A percentile compares a stretch with the other conserved stretches of the same genome.
Evolutionary conservation across 2,113 vertebrate genomes (phyloP).

Genomic region (Tinamus guttatus): DNA sequence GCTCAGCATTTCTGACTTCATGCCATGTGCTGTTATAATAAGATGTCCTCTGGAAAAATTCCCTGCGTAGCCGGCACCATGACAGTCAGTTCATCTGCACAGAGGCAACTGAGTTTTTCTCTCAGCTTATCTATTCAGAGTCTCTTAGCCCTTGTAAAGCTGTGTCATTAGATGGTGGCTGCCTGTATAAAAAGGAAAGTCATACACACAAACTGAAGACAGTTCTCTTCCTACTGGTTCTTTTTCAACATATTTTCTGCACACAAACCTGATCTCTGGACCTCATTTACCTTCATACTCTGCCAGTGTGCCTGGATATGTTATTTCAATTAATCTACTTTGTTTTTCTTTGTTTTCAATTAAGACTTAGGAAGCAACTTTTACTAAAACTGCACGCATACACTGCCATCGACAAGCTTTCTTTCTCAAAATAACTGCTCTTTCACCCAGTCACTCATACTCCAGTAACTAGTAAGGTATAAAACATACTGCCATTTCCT

Average conservation of each 20-base stretch:
- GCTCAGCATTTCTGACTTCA: conserved; percentile 55
- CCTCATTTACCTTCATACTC: not conserved
- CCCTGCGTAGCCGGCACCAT: not conserved
- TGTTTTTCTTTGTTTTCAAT: not conserved
- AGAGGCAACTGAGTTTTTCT: conserved; percentile 54
- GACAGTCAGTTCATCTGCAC: not conserved
- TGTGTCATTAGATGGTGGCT: not conserved
- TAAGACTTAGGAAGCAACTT: not conserved
- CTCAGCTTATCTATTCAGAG: conserved; percentile 31
- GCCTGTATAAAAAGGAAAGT: not conserved
- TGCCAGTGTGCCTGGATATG: not conserved
- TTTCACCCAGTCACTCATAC: not conserved
- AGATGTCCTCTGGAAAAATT: conserved; percentile 67
- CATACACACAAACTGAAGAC: not conserved
- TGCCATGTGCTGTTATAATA: conserved; percentile 61
- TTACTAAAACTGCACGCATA: not conserved
- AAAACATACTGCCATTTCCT: not conserved
- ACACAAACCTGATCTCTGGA: not conserved
- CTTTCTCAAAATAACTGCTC: not conserved
- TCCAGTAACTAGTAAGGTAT: not conserved
- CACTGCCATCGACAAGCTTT: not conserved
- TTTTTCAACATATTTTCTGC: not conserved
- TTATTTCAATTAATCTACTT: not conserved
- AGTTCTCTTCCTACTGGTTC: not conserved
- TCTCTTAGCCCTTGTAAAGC: not conserved